Evolutionary conservation across 2,797 vertebrate species (phyloP), one percentile per base, ranked within the genome.

Genomic region (Micromesistius poutassou): DNA sequence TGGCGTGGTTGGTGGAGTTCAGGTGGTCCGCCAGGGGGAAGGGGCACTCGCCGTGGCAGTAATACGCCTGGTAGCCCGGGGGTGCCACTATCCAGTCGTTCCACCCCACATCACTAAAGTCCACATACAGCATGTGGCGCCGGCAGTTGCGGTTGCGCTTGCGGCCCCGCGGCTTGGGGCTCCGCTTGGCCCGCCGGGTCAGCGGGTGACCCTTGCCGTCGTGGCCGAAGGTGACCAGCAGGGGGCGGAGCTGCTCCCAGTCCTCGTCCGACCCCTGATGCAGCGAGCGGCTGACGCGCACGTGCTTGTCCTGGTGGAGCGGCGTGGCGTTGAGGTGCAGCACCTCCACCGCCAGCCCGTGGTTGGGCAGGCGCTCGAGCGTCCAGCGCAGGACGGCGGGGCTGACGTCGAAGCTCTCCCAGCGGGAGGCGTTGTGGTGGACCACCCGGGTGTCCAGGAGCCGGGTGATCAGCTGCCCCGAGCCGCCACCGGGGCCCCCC

Each of bases 71-170:
- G 91, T 99, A 99, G 28, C 98, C 98, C 70, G 98, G 98, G 5
- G 98, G 98, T 2, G 98, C 98, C 94, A 99, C 98, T 89, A 99
- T 99, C 98, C 98, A 99, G 94, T 99, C 98, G 80, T 99, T 99
- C 98, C 98, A 99, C 89, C 97, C 97, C 85, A 99, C 98, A 0
- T 99, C 98, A 71, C 98, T 99, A 92, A 99, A 99, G 94, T 99
- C 98, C 94, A 99, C 98, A 2, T 99, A 98, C 72, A 99, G 95
- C 0, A 97, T 94, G 77, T 99, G 97, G 81, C 98, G 96, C 74
- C 97, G 93, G 87, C 98, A 99, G 94, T 96, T 97, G 89, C 96
- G 96, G 89, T 95, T 98, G 89, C 96, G 96, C 91, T 98, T 98
- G 75, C 97, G 95, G 62, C 95, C 93, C 84, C 96, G 89, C 80